These are phyloP conservation scores for Artibeus jamaicensis DNA, from an alignment of 2,797 vertebrate species.

Conservation along the genomic window DNA sequence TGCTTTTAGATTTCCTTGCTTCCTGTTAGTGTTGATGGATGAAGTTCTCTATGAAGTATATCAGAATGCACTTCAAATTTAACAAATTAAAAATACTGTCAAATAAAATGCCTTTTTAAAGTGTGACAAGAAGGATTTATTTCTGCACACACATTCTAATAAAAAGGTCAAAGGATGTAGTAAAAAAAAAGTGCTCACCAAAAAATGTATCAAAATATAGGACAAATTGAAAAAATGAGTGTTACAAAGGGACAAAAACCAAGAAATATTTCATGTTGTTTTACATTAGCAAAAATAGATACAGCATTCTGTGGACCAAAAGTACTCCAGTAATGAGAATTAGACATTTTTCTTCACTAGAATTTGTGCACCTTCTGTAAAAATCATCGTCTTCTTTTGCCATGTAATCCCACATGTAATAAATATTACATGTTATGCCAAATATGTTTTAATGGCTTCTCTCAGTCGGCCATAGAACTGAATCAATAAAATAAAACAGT, in stretches of 20 bases:
- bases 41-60: neutral
- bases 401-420: neutral
- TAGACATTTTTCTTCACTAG: neutral
- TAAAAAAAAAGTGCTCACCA: neutral
- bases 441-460: constrained; percentile 33
- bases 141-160: neutral
- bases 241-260: neutral
- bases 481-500: neutral
- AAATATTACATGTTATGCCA: neutral
- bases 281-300: neutral
- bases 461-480: neutral
- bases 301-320: neutral
- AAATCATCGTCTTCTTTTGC: neutral
- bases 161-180: neutral
- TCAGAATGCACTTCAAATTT: neutral
- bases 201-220: neutral
- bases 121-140: neutral
- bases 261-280: neutral
- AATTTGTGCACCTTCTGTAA: neutral
- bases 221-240: neutral
- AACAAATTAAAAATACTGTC: neutral
- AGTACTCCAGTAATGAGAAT: neutral
- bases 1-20: neutral
- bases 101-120: constrained; percentile 1
- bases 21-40: neutral